phyloP scores from a whole-genome alignment of 92 coral and sea anemone species.

The Porites rus region DNA sequence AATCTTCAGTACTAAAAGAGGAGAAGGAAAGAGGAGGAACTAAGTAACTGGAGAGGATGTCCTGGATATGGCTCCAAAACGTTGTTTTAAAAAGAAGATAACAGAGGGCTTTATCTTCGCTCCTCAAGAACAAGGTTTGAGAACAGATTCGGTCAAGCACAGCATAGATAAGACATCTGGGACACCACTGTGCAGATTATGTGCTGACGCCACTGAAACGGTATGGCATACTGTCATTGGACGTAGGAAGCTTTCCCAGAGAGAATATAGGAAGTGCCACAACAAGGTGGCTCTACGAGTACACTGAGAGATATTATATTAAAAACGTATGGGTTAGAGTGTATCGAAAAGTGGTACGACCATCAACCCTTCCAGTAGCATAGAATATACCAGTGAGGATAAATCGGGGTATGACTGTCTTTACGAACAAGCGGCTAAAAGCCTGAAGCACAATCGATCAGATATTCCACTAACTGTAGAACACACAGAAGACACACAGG shows the following conservation, averaged over 20 bases:
- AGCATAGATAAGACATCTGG: no score
- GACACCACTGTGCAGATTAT: neutral
- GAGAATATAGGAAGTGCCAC: constrained; percentile 16
- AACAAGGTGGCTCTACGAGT: no score
- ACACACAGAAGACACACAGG: constrained; percentile 23
- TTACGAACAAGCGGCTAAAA: constrained; percentile 1
- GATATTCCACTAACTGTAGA: constrained; percentile 18
- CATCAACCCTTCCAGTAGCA: neutral
- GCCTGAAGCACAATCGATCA: constrained; percentile 30
- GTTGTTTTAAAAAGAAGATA: constrained; percentile 10
- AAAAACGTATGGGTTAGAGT: neutral
- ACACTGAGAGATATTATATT: no score
- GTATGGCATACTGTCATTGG: neutral
- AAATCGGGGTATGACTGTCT: no score
- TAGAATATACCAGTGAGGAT: neutral
- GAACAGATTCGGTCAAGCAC: neutral
- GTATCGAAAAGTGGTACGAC: neutral
- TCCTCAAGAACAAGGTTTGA: constrained; percentile 24
- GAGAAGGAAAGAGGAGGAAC: constrained; percentile 31
- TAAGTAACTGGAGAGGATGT: constrained; percentile 6
- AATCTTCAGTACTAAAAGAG: constrained; percentile 1
- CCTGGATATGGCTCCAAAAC: neutral
- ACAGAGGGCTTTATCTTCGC: constrained; percentile 13
- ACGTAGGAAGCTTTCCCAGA: constrained; percentile 13
- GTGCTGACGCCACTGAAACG: constrained; percentile 11